Evolutionary conservation across 2,888 invertebrate species (phyloP).

Genomic region (Tetranychus piercei): DNA sequence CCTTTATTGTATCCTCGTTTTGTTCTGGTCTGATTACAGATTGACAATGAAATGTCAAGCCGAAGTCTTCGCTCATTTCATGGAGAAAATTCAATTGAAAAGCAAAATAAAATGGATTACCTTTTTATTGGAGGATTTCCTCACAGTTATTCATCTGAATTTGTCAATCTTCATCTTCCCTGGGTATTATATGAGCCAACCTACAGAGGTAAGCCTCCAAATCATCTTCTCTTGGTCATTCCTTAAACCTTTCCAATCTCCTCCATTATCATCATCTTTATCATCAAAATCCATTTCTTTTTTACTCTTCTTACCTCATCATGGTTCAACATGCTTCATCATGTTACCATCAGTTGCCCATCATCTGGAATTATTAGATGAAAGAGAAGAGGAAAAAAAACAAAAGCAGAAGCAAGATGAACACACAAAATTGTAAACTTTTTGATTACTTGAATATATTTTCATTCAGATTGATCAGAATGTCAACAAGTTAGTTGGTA

Average conservation of each 20-base stretch:
- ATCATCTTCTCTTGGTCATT: background rate
- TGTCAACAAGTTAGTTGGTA: background rate
- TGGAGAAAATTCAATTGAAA: background rate
- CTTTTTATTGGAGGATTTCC: slow-evolving; percentile 3
- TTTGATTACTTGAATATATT: background rate
- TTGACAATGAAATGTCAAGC: background rate
- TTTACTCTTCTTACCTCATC: too few relatives aligned
- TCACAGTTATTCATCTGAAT: slow-evolving; percentile 4
- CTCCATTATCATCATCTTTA: background rate
- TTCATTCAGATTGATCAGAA: background rate
- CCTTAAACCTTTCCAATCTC: too few relatives aligned
- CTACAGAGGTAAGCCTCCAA: background rate
- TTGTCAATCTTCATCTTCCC: slow-evolving; percentile 3
- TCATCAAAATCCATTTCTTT: background rate
- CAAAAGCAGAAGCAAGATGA: too few relatives aligned
- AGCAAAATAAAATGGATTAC: background rate
- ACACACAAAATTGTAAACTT: too few relatives aligned
- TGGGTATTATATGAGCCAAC: slow-evolving; percentile 5
- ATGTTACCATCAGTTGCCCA: too few relatives aligned
- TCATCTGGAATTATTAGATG: too few relatives aligned
- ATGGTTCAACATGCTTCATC: too few relatives aligned
- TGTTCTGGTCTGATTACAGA: background rate
- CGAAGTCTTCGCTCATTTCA: background rate
- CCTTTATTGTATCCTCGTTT: background rate
- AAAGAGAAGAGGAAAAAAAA: too few relatives aligned